Conservation (phyloP, 2,797 vertebrate genomes). For the Perodicticus potto region DNA sequence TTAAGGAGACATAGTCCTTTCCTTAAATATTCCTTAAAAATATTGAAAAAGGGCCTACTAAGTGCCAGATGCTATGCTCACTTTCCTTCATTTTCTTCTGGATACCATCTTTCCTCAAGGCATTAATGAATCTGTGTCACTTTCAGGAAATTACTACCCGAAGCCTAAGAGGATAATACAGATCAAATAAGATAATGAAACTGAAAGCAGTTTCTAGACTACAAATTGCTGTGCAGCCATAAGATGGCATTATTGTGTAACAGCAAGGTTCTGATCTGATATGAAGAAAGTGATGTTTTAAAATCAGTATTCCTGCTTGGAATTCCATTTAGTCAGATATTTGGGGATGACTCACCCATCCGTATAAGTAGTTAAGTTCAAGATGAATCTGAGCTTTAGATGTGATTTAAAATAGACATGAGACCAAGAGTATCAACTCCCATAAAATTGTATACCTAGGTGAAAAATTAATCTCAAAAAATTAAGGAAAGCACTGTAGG, state of each 20-base stretch:
- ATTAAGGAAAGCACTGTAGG: not conserved
- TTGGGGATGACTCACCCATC: not conserved
- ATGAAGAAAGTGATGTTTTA: conserved; percentile 5
- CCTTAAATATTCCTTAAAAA: not conserved
- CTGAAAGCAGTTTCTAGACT: conserved; percentile 29
- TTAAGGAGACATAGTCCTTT: not conserved
- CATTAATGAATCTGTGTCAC: not conserved
- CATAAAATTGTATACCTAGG: not conserved
- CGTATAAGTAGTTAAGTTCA: conserved; percentile 4
- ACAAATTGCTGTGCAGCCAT: conserved; percentile 67
- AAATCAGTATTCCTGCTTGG: conserved; percentile 22
- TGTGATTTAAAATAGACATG: not conserved
- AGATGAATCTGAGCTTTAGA: conserved; percentile 28
- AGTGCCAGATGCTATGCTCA: not conserved
- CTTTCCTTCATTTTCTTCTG: conserved; percentile 17
- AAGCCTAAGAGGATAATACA: not conserved
- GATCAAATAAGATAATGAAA: conserved; percentile 42
- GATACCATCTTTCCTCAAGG: not conserved
- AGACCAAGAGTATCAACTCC: not conserved
- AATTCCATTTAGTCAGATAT: conserved; percentile 27
- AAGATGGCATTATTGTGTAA: conserved; percentile 81
- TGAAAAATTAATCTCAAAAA: not conserved
- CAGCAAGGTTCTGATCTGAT: conserved; percentile 15
- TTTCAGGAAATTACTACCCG: not conserved
- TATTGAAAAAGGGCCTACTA: not conserved